Conservation (phyloP, 2,888 invertebrate species). For the Brassicogethes aeneus region DNA sequence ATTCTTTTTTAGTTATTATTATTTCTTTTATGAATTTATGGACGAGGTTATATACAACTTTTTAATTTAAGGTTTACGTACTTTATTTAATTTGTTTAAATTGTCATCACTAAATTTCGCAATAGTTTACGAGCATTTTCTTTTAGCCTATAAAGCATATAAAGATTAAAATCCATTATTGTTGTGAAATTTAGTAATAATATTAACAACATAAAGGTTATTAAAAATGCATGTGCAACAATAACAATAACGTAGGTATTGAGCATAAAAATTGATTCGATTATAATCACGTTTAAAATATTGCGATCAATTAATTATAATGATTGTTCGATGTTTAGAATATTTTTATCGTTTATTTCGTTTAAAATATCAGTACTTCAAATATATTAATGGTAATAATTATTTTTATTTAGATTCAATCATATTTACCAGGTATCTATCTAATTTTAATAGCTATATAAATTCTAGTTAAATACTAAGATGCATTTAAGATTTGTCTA, state of each 20-base stretch:
- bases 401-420: not conserved
- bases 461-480: too few species aligned
- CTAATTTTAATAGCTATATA: too few species aligned
- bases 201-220: too few species aligned
- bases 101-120: too few species aligned
- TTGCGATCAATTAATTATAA: constrained; percentile 18
- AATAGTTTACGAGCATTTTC: too few species aligned
- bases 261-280: constrained; percentile 14
- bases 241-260: constrained; percentile 16
- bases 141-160: too few species aligned
- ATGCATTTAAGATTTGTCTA: constrained; percentile 1
- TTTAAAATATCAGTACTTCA: constrained; percentile 8
- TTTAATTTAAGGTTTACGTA: constrained; percentile 13
- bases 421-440: too few species aligned
- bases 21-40: constrained; percentile 2
- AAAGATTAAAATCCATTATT: too few species aligned
- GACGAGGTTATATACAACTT: constrained; percentile 7
- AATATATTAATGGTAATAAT: constrained; percentile 2
- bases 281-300: constrained; percentile 17
- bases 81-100: too few species aligned
- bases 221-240: constrained; percentile 15
- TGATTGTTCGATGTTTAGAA: constrained; percentile 39
- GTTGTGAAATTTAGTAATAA: too few species aligned
- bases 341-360: constrained; percentile 14
- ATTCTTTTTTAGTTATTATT: constrained; percentile 2